A percentile compares a stretch with the other conserved stretches of the same genome.
Conservation (phyloP, 2,888 invertebrate species). For the Lampropteryx suffumata region DNA sequence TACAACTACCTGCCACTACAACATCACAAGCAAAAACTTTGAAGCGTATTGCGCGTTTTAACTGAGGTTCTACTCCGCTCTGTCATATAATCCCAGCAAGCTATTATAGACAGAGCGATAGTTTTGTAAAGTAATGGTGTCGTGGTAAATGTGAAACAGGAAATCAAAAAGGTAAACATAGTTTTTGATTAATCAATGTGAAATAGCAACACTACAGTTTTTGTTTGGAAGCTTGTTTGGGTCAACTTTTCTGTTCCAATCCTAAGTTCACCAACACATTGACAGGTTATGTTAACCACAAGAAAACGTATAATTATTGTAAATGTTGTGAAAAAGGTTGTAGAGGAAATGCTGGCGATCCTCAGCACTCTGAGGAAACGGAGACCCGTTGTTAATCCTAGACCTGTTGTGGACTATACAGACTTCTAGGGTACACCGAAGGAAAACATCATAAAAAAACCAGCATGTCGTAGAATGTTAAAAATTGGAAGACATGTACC, state of each 20-base stretch:
- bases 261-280: too few species aligned
- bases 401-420: too few species aligned
- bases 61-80: background rate
- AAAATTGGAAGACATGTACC: too few species aligned
- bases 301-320: too few species aligned
- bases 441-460: too few species aligned
- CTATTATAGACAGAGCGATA: background rate
- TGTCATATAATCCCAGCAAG: slow-evolving; percentile 8
- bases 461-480: too few species aligned
- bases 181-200: slow-evolving; percentile 70
- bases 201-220: slow-evolving; percentile 41
- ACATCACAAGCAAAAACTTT: background rate
- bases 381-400: too few species aligned
- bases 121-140: slow-evolving; percentile 6
- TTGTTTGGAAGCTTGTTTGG: slow-evolving; percentile 25
- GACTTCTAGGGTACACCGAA: too few species aligned
- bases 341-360: too few species aligned
- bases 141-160: slow-evolving; percentile 35
- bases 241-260: slow-evolving; percentile 12
- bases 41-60: slow-evolving; percentile 11
- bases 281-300: too few species aligned
- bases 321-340: too few species aligned
- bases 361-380: too few species aligned
- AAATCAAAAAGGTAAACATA: slow-evolving; percentile 62
- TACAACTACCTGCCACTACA: slow-evolving; percentile 8